phyloP scores from a whole-genome alignment of 1,140 invertebrate species.

The Lethocerus indicus region DNA sequence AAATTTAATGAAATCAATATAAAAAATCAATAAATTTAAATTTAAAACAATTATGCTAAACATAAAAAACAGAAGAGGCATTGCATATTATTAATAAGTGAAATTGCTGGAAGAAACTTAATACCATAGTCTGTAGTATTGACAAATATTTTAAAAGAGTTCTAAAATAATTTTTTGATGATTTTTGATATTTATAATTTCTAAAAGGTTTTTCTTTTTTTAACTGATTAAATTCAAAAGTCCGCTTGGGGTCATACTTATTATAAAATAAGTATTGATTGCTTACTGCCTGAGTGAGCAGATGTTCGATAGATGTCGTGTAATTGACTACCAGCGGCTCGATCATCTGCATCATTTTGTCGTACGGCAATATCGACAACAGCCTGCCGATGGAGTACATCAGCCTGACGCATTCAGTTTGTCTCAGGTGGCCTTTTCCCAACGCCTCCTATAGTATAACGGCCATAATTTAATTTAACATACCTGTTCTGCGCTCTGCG shows the following conservation, averaged over 20 bases:
- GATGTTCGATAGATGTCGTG: not conserved
- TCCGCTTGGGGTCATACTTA: no score
- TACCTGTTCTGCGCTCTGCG: no score
- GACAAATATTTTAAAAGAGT: not conserved
- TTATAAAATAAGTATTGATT: not conserved
- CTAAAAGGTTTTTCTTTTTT: no score
- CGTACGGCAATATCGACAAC: conserved; percentile 42
- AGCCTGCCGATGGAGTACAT: conserved; percentile 64
- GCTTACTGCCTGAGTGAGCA: conserved; percentile 5
- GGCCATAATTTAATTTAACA: no score
- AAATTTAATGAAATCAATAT: no score
- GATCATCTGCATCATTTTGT: conserved; percentile 46
- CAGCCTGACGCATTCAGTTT: conserved; percentile 44
- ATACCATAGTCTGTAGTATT: not conserved
- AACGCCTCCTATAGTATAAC: conserved; percentile 28
- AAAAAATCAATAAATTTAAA: no score
- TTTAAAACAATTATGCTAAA: no score
- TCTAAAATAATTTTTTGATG: conserved; percentile 4
- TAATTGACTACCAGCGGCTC: conserved; percentile 41
- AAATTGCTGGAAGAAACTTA: no score
- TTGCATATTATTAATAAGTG: no score
- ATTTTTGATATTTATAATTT: no score
- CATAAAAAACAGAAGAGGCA: no score
- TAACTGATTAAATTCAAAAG: no score
- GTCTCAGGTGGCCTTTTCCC: conserved; percentile 32